These are phyloP conservation scores for Probosciger aterrimus DNA, from an alignment of 2,113 vertebrate genomes.

Conservation along the genomic window DNA sequence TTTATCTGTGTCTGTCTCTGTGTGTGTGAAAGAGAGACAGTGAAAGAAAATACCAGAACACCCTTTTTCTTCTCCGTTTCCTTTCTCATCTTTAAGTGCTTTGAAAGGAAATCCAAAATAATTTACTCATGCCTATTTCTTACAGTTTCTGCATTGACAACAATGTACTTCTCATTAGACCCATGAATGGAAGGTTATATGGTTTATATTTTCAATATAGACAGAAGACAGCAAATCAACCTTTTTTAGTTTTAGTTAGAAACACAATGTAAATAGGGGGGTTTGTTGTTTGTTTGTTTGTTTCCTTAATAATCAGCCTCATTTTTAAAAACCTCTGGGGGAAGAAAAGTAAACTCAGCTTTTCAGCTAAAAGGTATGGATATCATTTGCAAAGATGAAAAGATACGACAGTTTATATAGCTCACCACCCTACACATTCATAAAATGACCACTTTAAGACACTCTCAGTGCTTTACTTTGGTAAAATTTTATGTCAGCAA, in stretches of 20 bases:
- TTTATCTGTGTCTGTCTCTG: neutral
- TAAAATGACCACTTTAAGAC: neutral
- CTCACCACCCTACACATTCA: neutral
- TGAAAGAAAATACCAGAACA: neutral
- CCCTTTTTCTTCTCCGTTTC: neutral
- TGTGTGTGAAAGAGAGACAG: neutral
- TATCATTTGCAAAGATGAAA: neutral
- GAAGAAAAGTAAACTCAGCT: neutral
- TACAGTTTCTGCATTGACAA: neutral
- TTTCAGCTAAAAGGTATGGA: neutral
- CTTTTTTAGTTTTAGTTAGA: neutral
- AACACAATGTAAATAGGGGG: neutral
- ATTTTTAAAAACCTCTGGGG: neutral
- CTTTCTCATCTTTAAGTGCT: neutral
- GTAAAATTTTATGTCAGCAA: neutral
- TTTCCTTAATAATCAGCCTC: neutral
- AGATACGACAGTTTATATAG: neutral
- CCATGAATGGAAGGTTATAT: neutral
- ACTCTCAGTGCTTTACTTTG: neutral
- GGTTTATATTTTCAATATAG: neutral
- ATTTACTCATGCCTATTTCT: neutral
- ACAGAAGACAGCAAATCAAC: neutral
- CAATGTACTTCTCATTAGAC: neutral
- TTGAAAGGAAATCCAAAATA: neutral
- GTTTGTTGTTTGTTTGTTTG: neutral